A percentile compares a stretch with the other conserved stretches of the same genome.
These are phyloP conservation scores for Henricia sp. DNA, from an alignment of 53 echinoderm and acorn worm species.

Conservation along the genomic window DNA sequence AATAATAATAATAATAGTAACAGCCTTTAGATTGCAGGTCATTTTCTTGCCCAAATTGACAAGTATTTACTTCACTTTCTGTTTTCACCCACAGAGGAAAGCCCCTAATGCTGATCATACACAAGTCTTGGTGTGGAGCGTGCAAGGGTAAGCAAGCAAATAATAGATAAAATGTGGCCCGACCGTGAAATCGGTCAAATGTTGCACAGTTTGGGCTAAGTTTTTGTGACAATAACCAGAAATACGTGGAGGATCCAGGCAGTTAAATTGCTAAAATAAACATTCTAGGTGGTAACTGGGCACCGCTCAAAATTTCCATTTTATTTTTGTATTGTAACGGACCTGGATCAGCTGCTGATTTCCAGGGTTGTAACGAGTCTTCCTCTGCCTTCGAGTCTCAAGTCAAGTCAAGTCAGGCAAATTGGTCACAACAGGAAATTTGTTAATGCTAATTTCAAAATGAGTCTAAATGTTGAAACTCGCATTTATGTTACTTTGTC, in stretches of 20 bases:
- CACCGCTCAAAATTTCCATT: not conserved
- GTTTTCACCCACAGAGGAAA: conserved; percentile 66
- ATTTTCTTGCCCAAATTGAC: too few species aligned
- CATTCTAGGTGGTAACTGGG: not conserved
- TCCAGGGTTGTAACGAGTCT: too few species aligned
- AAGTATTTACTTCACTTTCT: too few species aligned
- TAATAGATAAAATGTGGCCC: not conserved
- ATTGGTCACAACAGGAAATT: too few species aligned
- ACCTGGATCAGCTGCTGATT: too few species aligned
- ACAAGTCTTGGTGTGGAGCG: conserved; percentile 97
- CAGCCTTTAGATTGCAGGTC: not conserved
- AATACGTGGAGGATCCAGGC: not conserved
- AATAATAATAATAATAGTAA: too few species aligned
- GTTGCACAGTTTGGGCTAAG: not conserved
- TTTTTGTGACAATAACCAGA: not conserved
- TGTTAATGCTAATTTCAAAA: too few species aligned
- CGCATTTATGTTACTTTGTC: too few species aligned
- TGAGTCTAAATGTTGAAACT: too few species aligned
- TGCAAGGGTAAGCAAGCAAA: conserved; percentile 85
- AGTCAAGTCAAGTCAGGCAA: too few species aligned
- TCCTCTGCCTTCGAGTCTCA: too few species aligned
- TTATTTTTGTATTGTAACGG: not conserved
- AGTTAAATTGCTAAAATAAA: not conserved
- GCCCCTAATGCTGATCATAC: conserved; percentile 91
- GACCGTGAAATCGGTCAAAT: not conserved